A percentile compares a stretch with the other conserved stretches of the same genome.
phyloP scores from a whole-genome alignment of 1,140 invertebrate species.

The Drosophila sp. region DNA sequence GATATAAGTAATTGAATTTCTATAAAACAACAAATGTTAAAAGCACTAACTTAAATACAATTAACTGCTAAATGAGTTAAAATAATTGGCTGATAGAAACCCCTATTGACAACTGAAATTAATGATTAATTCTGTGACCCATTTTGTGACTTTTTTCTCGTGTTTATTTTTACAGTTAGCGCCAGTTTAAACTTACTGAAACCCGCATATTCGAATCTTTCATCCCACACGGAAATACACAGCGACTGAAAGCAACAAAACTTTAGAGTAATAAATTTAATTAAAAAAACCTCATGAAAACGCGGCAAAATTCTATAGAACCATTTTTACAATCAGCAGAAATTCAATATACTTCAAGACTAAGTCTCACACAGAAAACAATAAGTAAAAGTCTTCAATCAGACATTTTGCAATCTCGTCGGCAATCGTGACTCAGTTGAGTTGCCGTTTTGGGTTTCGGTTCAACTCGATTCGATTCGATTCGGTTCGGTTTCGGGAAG shows the following conservation, averaged over 20 bases:
- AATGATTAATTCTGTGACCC: constrained; percentile 17
- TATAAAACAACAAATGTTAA: too few species aligned
- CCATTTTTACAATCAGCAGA: constrained; percentile 43
- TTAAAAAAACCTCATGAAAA: constrained; percentile 32
- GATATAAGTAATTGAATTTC: constrained; percentile 2
- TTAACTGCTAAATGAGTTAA: constrained; percentile 5
- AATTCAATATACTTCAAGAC: constrained; percentile 32
- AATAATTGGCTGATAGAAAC: neutral
- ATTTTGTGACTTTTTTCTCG: constrained; percentile 8
- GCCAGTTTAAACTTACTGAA: constrained; percentile 9
- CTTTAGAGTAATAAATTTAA: constrained; percentile 44
- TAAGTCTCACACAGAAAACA: constrained; percentile 12
- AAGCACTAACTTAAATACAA: constrained; percentile 8
- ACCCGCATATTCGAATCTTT: constrained; percentile 40
- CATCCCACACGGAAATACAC: constrained; percentile 21
- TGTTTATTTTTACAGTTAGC: constrained; percentile 2
- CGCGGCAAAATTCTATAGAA: constrained; percentile 22
- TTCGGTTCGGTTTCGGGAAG: constrained; percentile 10
- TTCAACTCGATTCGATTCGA: too few species aligned
- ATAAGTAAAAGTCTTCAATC: constrained; percentile 20
- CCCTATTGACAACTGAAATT: constrained; percentile 23
- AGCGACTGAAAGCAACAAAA: constrained; percentile 3
- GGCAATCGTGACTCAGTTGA: constrained; percentile 36
- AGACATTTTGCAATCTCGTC: constrained; percentile 20
- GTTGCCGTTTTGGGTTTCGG: constrained; percentile 2